Percentiles rank a stretch among this genome's conserved stretches.
Evolutionary conservation across 1,140 invertebrate species (phyloP).

Genomic region (Homalodisca vitripennis): DNA sequence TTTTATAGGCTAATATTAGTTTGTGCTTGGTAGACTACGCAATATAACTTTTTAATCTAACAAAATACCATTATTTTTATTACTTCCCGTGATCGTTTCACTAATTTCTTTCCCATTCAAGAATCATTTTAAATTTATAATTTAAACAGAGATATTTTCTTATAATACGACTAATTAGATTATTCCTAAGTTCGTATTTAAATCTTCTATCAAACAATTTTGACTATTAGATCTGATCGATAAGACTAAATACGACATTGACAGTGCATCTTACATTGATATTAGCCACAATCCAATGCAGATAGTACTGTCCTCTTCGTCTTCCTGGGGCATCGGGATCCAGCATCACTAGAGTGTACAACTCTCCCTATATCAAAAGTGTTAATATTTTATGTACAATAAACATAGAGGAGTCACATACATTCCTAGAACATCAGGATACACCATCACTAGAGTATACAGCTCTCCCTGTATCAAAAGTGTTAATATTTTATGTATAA

Average conservation of each 20-base stretch:
- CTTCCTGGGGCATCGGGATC: not conserved
- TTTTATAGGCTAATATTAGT: too few relatives aligned
- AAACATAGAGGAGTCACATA: too few relatives aligned
- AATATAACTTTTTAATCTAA: too few relatives aligned
- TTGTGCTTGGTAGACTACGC: too few relatives aligned
- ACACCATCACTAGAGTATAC: too few relatives aligned
- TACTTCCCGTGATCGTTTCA: too few relatives aligned
- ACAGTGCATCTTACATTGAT: not conserved
- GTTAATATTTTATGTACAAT: not conserved
- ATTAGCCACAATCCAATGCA: not conserved
- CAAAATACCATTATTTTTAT: too few relatives aligned
- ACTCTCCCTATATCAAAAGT: not conserved
- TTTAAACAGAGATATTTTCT: not conserved
- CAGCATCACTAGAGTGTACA: not conserved
- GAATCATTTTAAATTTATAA: not conserved
- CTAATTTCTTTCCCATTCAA: too few relatives aligned
- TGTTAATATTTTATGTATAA: too few relatives aligned
- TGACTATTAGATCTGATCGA: not conserved
- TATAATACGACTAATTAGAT: not conserved
- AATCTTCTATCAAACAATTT: not conserved
- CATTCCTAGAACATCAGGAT: not conserved
- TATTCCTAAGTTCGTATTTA: not conserved
- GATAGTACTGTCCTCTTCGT: not conserved
- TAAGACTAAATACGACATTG: too few relatives aligned
- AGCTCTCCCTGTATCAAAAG: too few relatives aligned